These are phyloP conservation scores for Clusia tigrina DNA, from an alignment of 2,888 invertebrate genomes.

Conservation along the genomic window DNA sequence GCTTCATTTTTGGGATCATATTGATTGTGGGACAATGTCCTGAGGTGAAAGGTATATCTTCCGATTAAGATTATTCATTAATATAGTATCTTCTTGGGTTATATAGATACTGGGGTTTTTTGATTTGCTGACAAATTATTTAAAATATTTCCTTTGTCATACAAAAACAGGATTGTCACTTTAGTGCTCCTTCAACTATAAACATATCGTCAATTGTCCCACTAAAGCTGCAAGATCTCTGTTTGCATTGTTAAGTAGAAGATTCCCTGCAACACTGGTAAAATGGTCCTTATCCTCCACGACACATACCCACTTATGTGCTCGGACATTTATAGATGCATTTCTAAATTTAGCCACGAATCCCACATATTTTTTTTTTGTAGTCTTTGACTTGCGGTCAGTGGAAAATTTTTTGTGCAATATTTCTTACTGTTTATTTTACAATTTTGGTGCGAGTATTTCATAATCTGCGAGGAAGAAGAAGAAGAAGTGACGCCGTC, in stretches of 20 bases:
- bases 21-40: too few relatives aligned
- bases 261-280: not conserved
- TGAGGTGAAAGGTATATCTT: too few relatives aligned
- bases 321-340: not conserved
- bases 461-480: conserved; percentile 36
- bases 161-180: too few relatives aligned
- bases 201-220: too few relatives aligned
- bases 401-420: not conserved
- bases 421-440: not conserved
- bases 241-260: not conserved
- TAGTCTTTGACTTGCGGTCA: not conserved
- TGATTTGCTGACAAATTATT: too few relatives aligned
- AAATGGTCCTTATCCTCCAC: not conserved
- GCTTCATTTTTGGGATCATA: too few relatives aligned
- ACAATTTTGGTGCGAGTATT: not conserved
- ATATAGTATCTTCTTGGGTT: too few relatives aligned
- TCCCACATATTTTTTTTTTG: too few relatives aligned
- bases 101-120: too few relatives aligned
- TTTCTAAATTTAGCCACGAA: not conserved
- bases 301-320: not conserved
- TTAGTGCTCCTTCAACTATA: too few relatives aligned
- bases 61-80: too few relatives aligned
- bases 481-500: conserved; percentile 42
- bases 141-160: too few relatives aligned
- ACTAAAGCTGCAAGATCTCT: not conserved